Percentiles rank a stretch among this genome's conserved stretches.
phyloP scores from a whole-genome alignment of 2,113 vertebrate genomes.

The Tauraco erythrolophus region DNA sequence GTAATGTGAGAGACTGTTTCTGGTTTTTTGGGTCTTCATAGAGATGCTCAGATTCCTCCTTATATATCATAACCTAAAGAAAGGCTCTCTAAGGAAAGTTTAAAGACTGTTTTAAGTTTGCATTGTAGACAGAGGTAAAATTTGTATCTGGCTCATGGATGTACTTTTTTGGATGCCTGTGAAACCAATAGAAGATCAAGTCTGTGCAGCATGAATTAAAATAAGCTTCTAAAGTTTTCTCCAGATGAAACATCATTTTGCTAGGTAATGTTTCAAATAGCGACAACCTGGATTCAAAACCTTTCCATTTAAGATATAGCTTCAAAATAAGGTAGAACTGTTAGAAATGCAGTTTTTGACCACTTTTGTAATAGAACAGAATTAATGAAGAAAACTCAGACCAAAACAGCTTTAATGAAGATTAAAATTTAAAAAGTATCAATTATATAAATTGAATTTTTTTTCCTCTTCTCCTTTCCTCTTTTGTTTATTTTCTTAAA shows the following conservation, averaged over 20 bases:
- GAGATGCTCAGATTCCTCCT: background rate
- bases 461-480: rapidly evolving
- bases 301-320: background rate
- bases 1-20: background rate
- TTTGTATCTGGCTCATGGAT: background rate
- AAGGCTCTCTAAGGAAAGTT: background rate
- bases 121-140: background rate
- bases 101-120: background rate
- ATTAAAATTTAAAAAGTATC: background rate
- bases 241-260: background rate
- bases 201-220: background rate
- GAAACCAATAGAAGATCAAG: background rate
- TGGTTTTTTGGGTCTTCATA: background rate
- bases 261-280: background rate
- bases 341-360: background rate
- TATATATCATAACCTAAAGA: background rate
- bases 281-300: background rate
- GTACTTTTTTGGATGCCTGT: background rate
- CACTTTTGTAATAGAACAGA: background rate
- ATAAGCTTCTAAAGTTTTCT: background rate
- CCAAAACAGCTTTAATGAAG: background rate
- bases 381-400: background rate
- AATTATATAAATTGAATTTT: background rate
- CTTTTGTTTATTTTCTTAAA: background rate
- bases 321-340: background rate